These are phyloP conservation scores for Aporophyla nigra DNA, from an alignment of 2,888 invertebrate species.

Conservation along the genomic window DNA sequence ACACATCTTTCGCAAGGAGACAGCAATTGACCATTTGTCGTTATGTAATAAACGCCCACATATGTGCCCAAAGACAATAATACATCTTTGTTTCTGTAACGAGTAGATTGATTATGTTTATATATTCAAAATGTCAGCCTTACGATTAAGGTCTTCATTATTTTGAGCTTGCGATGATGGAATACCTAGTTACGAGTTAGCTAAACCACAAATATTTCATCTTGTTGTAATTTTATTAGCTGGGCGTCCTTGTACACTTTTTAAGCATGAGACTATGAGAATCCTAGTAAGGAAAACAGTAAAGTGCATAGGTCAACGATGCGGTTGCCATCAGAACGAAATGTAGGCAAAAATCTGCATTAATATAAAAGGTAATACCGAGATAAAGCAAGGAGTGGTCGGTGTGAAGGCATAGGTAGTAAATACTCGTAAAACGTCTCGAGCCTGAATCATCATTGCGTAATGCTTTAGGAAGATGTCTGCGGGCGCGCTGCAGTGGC, in stretches of 20 bases:
- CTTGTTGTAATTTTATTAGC: slow-evolving; percentile 50
- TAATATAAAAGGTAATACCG: slow-evolving; percentile 63
- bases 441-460: slow-evolving; percentile 80
- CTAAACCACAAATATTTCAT: slow-evolving; percentile 17
- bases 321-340: slow-evolving; percentile 63
- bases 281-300: slow-evolving; percentile 52
- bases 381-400: slow-evolving; percentile 68
- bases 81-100: slow-evolving; percentile 64
- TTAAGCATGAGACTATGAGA: slow-evolving; percentile 21
- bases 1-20: slow-evolving; percentile 49
- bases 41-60: slow-evolving; percentile 60
- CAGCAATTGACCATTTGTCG: slow-evolving; percentile 52
- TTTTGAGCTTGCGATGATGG: slow-evolving; percentile 34
- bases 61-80: slow-evolving; percentile 49
- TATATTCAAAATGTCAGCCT: slow-evolving; percentile 66
- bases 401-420: slow-evolving; percentile 56
- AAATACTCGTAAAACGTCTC: slow-evolving; percentile 71
- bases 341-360: slow-evolving; percentile 62
- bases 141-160: slow-evolving; percentile 60
- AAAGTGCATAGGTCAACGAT: slow-evolving; percentile 60
- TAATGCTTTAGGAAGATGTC: slow-evolving; percentile 77
- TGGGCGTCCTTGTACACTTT: slow-evolving; percentile 53
- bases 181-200: slow-evolving; percentile 36
- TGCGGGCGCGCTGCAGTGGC: slow-evolving; percentile 67
- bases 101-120: slow-evolving; percentile 58